Evolutionary conservation across 2,797 vertebrate species (phyloP).

Genomic region (Gymnothorax reevesii): DNA sequence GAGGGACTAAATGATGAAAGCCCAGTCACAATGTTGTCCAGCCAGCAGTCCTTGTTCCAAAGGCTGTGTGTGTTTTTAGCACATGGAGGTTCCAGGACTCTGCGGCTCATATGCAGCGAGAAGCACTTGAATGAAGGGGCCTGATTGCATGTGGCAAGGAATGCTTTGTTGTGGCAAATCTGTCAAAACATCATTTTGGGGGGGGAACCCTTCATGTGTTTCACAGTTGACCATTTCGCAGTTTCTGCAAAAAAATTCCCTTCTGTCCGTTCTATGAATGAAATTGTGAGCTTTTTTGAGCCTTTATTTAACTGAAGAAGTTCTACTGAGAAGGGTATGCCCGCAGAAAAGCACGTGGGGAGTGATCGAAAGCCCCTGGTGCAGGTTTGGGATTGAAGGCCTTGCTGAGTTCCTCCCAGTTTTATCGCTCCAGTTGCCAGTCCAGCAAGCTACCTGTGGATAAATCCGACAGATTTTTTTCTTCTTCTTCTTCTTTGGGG

Average conservation of each 20-base stretch:
- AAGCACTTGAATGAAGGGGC: background rate
- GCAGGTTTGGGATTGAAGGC: too few relatives aligned
- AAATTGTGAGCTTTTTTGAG: background rate
- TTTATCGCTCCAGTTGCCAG: too few relatives aligned
- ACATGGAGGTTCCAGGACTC: background rate
- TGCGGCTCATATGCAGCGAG: background rate
- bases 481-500: too few relatives aligned
- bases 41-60: background rate
- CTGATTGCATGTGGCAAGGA: background rate
- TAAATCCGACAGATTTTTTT: too few relatives aligned
- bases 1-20: background rate
- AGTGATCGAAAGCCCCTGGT: too few relatives aligned
- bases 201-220: too few relatives aligned
- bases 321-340: too few relatives aligned
- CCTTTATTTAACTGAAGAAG: too few relatives aligned
- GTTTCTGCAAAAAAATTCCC: background rate
- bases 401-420: too few relatives aligned
- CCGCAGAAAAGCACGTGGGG: too few relatives aligned
- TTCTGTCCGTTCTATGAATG: background rate
- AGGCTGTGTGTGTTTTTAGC: background rate
- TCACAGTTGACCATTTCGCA: background rate
- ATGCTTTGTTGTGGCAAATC: background rate
- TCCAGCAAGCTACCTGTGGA: too few relatives aligned
- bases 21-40: background rate
- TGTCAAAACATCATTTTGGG: background rate